Evolutionary conservation across 2,113 vertebrate species (phyloP), one percentile per base, ranked within the genome.

Genomic region (Sceloporus undulatus): DNA sequence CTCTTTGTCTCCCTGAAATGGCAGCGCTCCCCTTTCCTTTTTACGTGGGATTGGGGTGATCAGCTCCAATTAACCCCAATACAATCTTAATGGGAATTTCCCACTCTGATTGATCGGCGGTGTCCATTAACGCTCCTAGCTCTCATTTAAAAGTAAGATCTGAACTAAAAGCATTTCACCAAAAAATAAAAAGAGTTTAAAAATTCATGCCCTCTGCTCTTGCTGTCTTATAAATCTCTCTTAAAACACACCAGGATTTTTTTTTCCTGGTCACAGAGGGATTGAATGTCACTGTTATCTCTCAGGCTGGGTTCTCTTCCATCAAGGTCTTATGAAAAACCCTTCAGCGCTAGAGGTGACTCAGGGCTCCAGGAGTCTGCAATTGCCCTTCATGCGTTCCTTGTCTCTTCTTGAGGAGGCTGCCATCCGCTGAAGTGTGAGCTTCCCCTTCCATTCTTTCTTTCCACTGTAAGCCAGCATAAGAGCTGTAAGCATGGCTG

Each of bases 171-270:
- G 66, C 77, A 10, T 62, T 54, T 29, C 3, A 11, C 23, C 21
- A 29, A 29, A 70, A 19, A 7, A 9, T 34, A 48, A 48, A 48
- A 34, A 34, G 34, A 34, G 34, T 34, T 34, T 2, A 48, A 48
- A 48, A 34, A 23, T 77, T 23, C 5, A 25, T 1, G 29, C 40
- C 80, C 9, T 40, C 23, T 27, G n/a, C 21, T 71, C 48, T 83
- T 59, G 5, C 42, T 34, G 8, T 27, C 80, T 75, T 52, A 21
- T 70, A 88, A 56, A 88, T 83, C 87, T 77, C 62, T 71, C 85
- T 70, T 48, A 2, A 52, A 79, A n/a, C 0, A 4, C 18, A 56
- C 11, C 59, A 62, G 59, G 59, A 18, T 16, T 59, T 59, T 59
- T 59, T 59, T 59, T 59, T 25, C 54, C 54, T 34, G 65, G 79